These are phyloP conservation scores for Nasalis larvatus DNA, from an alignment of 2,113 vertebrate species.

Conservation along the genomic window DNA sequence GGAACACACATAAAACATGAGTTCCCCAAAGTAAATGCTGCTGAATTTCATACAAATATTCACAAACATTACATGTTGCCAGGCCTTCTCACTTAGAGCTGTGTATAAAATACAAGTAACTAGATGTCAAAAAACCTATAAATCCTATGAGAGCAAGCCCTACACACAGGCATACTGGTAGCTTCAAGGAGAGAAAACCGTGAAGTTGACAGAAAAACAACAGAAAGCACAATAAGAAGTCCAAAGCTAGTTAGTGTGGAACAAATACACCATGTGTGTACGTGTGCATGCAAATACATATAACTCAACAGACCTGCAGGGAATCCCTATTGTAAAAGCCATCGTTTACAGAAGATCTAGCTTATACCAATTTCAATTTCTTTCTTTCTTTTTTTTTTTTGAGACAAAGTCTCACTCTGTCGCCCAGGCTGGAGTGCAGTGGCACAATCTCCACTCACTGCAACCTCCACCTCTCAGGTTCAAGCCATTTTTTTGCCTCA, in stretches of 20 bases:
- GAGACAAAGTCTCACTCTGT: neutral
- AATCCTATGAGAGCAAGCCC: neutral
- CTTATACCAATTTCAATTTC: neutral
- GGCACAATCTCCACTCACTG: neutral
- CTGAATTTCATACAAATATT: slow-evolving; percentile 10
- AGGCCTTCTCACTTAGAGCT: neutral
- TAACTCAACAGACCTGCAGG: neutral
- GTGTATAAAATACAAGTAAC: neutral
- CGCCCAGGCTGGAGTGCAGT: neutral
- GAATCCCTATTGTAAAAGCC: neutral
- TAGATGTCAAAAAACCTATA: neutral
- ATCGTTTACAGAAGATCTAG: neutral
- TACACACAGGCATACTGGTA: neutral
- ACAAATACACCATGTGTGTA: neutral
- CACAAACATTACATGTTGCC: neutral
- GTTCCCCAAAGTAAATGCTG: slow-evolving; percentile 15
- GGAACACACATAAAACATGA: neutral
- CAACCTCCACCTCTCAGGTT: neutral
- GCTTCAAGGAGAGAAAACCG: neutral
- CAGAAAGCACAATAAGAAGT: neutral
- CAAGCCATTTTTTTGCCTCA: neutral
- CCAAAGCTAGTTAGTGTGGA: neutral
- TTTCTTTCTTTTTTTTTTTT: neutral
- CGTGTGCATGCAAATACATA: neutral
- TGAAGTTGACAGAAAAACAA: neutral